phyloP scores from a whole-genome alignment of 2,888 invertebrate species.

The Oegoconia quadripuncta region DNA sequence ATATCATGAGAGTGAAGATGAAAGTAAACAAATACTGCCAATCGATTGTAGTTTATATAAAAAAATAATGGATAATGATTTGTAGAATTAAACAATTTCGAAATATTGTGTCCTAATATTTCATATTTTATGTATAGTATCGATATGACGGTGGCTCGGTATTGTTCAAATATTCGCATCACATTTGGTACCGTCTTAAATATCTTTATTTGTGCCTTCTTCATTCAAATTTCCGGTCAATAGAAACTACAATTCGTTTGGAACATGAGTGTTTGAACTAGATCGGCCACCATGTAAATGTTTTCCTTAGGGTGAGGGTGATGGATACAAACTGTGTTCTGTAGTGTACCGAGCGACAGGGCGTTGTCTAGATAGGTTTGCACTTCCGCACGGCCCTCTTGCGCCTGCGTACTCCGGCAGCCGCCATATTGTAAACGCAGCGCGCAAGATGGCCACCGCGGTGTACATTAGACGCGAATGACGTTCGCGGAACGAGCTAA shows the following conservation, averaged over 20 bases:
- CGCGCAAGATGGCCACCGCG: conserved; percentile 30
- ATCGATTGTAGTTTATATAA: conserved; percentile 71
- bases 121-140: conserved; percentile 69
- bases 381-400: conserved; percentile 35
- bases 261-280: conserved; percentile 20
- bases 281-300: conserved; percentile 49
- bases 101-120: conserved; percentile 72
- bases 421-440: too few relatives aligned
- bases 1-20: conserved; percentile 57
- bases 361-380: conserved; percentile 68
- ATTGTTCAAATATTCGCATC: conserved; percentile 31
- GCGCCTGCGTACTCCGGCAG: too few relatives aligned
- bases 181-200: conserved; percentile 18
- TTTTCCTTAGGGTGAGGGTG: conserved; percentile 61
- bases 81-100: conserved; percentile 69
- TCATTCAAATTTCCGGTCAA: too few relatives aligned
- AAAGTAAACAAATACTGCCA: conserved; percentile 72
- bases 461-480: conserved; percentile 42
- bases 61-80: conserved; percentile 62
- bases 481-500: conserved; percentile 54
- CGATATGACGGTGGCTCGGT: conserved; percentile 45
- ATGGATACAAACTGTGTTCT: conserved; percentile 76
- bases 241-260: too few relatives aligned
- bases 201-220: conserved; percentile 33
- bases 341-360: conserved; percentile 72